Evolutionary conservation across 2,113 vertebrate genomes (phyloP).

Genomic region (Lophotis ruficrista): DNA sequence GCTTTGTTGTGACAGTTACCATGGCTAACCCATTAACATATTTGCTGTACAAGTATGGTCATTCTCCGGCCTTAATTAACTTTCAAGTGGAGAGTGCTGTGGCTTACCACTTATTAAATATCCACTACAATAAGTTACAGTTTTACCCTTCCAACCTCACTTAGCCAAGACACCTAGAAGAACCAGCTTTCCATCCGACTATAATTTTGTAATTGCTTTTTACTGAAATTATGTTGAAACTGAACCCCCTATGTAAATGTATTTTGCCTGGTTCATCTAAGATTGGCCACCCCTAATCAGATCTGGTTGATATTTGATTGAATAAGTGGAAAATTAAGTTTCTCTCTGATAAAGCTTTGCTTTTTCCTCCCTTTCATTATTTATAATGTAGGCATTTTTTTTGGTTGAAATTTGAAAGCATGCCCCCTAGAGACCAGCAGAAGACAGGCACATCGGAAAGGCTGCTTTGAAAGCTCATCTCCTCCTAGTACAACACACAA

Average conservation of each 20-base stretch:
- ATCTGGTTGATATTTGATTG: constrained; percentile 63
- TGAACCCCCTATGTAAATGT: constrained; percentile 65
- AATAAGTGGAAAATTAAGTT: constrained; percentile 70
- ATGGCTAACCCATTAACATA: constrained; percentile 74
- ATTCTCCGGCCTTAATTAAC: constrained; percentile 76
- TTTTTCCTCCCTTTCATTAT: constrained; percentile 30
- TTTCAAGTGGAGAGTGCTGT: constrained; percentile 74
- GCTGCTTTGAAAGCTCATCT: constrained; percentile 45
- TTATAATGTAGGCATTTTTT: neutral
- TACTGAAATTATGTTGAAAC: constrained; percentile 70
- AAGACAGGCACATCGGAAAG: neutral
- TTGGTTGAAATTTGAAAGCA: constrained; percentile 4
- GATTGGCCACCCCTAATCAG: constrained; percentile 66
- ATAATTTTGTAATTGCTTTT: constrained; percentile 72
- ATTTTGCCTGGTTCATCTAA: constrained; percentile 65
- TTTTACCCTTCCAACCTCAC: constrained; percentile 75
- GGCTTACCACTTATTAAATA: constrained; percentile 81
- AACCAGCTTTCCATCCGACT: constrained; percentile 54
- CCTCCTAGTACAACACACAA: constrained; percentile 33
- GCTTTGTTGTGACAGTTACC: constrained; percentile 75
- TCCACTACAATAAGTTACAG: constrained; percentile 70
- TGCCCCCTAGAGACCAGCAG: constrained; percentile 53
- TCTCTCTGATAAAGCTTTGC: constrained; percentile 41
- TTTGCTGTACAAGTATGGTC: constrained; percentile 72
- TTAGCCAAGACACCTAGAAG: constrained; percentile 71